Evolutionary conservation across 1,140 invertebrate species (phyloP).

Genomic region (Himalopsyche phryganea): DNA sequence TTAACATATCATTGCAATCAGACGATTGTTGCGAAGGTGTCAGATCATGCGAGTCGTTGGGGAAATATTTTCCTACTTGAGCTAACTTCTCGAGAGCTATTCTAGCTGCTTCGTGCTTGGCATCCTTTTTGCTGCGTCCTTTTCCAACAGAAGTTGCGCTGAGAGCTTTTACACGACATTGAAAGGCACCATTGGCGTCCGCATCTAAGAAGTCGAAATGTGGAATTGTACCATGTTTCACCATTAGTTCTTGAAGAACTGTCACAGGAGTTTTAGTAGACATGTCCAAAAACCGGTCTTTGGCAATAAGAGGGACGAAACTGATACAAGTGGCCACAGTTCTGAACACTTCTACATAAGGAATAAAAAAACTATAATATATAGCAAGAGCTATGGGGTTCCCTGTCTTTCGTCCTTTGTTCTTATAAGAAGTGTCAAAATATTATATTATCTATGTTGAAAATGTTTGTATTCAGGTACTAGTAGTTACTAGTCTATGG

Average conservation of each 20-base stretch:
- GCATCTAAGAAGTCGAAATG: conserved; percentile 66
- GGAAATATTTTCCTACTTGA: conserved; percentile 15
- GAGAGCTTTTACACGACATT: conserved; percentile 52
- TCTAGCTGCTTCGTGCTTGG: conserved; percentile 66
- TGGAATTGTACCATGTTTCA: conserved; percentile 55
- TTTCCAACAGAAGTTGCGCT: conserved; percentile 47
- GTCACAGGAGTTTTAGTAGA: conserved; percentile 63
- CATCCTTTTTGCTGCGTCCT: conserved; percentile 70
- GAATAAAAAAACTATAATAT: too few species aligned
- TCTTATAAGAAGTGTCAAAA: too few species aligned
- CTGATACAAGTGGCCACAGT: too few species aligned
- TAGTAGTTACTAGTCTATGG: too few species aligned
- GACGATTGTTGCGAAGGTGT: background rate
- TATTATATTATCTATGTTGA: too few species aligned
- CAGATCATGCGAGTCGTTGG: conserved; percentile 7
- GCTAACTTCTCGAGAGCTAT: conserved; percentile 24
- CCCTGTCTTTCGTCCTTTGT: too few species aligned
- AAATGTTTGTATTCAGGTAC: too few species aligned
- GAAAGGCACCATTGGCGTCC: conserved; percentile 64
- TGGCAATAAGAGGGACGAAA: too few species aligned
- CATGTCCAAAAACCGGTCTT: conserved; percentile 17
- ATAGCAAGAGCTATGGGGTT: too few species aligned
- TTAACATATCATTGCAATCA: conserved; percentile 1
- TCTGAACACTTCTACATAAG: too few species aligned
- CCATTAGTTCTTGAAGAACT: conserved; percentile 66